Conservation (phyloP, 2,797 vertebrate genomes). For the Manis crassicaudata region DNA sequence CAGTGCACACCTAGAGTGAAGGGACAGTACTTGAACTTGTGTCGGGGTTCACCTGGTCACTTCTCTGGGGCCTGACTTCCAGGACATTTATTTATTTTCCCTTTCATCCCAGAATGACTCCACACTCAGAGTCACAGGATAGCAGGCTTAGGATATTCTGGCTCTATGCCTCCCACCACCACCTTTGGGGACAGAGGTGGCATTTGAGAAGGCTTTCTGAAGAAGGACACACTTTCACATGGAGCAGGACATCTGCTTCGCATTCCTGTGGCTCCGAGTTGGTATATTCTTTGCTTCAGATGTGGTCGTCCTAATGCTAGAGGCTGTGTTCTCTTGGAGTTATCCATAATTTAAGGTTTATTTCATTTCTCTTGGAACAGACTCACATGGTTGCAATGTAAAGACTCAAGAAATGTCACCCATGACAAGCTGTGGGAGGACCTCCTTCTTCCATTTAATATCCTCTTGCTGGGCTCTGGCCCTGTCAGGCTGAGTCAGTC, state of each 20-base stretch:
- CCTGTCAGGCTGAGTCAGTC: not conserved
- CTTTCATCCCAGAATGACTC: not conserved
- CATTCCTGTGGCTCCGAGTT: not conserved
- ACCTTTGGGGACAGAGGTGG: not conserved
- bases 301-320: no score
- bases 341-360: not conserved
- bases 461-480: not conserved
- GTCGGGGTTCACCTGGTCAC: not conserved
- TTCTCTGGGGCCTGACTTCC: not conserved
- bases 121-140: not conserved
- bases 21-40: not conserved
- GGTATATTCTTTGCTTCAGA: not conserved
- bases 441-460: not conserved
- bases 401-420: not conserved
- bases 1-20: not conserved
- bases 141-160: not conserved
- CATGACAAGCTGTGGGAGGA: not conserved
- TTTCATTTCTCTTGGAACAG: not conserved
- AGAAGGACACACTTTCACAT: not conserved
- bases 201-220: not conserved
- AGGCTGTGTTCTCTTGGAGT: not conserved
- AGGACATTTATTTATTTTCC: not conserved
- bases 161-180: not conserved
- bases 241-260: not conserved
- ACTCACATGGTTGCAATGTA: not conserved